A percentile compares a stretch with the other conserved stretches of the same genome.
phyloP scores from a whole-genome alignment of 2,888 invertebrate species.

The Drosophila imparisetae region DNA sequence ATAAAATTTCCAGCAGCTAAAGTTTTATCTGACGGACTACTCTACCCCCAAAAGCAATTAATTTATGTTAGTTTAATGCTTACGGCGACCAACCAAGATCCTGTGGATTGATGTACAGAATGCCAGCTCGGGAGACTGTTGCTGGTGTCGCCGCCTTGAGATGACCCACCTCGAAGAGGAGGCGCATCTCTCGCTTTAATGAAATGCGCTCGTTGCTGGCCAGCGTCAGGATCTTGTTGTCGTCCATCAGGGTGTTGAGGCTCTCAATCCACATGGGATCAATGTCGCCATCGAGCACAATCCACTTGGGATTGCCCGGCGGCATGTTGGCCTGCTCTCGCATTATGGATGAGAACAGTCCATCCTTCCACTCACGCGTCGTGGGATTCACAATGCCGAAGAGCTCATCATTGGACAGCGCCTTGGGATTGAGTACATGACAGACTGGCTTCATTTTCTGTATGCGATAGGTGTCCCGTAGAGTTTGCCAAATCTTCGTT shows the following conservation, averaged over 20 bases:
- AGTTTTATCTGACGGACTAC: neutral
- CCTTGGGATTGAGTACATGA: slow-evolving; percentile 96
- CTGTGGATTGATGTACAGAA: slow-evolving; percentile 96
- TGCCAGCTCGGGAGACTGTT: slow-evolving; percentile 97
- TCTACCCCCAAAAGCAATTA: neutral
- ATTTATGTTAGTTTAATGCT: slow-evolving; percentile 81
- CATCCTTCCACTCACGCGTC: slow-evolving; percentile 96
- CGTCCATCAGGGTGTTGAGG: slow-evolving; percentile 98
- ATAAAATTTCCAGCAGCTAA: neutral
- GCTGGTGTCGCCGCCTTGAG: slow-evolving; percentile 97
- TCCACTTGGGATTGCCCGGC: slow-evolving; percentile 95
- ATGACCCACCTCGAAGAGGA: slow-evolving; percentile 96
- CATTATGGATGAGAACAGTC: slow-evolving; percentile 96
- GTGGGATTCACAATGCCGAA: slow-evolving; percentile 97
- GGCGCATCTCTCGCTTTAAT: slow-evolving; percentile 93
- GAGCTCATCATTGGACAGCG: slow-evolving; percentile 97
- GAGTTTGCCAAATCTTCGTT: slow-evolving; percentile 96
- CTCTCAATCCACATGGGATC: slow-evolving; percentile 95
- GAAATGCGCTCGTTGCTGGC: slow-evolving; percentile 98
- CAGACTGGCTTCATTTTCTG: slow-evolving; percentile 91
- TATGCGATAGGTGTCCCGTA: slow-evolving; percentile 90
- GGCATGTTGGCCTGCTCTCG: slow-evolving; percentile 95
- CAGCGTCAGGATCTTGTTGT: slow-evolving; percentile 96
- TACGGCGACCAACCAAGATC: slow-evolving; percentile 98
- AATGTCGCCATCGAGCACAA: slow-evolving; percentile 97